These are phyloP conservation scores for Drosophila ogumai DNA, from an alignment of 1,140 invertebrate species.

Conservation along the genomic window DNA sequence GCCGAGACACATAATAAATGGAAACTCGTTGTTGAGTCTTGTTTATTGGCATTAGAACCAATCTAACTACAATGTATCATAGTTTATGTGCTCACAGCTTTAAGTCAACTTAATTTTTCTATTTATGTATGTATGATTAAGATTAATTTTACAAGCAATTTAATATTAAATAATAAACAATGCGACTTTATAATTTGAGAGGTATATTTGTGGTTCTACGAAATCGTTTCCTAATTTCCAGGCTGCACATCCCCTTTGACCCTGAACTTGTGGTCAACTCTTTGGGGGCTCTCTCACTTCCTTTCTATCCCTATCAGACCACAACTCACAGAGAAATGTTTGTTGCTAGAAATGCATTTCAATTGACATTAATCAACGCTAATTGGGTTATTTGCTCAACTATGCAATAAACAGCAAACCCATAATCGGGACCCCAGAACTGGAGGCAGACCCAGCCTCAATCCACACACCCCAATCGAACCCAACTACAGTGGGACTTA, in stretches of 20 bases:
- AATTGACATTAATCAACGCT: slow-evolving; percentile 81
- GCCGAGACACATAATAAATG: not conserved
- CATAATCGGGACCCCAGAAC: slow-evolving; percentile 58
- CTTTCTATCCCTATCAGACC: not conserved
- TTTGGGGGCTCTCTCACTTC: not conserved
- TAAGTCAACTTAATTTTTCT: not conserved
- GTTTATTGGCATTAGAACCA: not conserved
- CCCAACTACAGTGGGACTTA: slow-evolving; percentile 5
- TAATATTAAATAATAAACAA: not conserved
- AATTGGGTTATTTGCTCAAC: slow-evolving; percentile 78
- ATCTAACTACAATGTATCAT: not conserved
- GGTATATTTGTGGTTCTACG: not conserved
- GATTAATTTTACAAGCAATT: not conserved
- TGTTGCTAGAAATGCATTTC: slow-evolving; percentile 68
- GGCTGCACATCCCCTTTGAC: slow-evolving; percentile 23
- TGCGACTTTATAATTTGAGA: not conserved
- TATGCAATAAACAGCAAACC: slow-evolving; percentile 74
- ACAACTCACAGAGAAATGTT: slow-evolving; percentile 7
- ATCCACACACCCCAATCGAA: slow-evolving; percentile 18
- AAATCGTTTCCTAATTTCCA: not conserved
- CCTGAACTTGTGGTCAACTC: slow-evolving; percentile 43
- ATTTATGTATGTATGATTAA: not conserved
- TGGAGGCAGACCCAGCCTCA: slow-evolving; percentile 13
- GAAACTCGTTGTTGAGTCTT: not conserved
- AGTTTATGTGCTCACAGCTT: slow-evolving; percentile 2